Evolutionary conservation across 2,888 invertebrate genomes (phyloP), one percentile per base, ranked within the genome.

Genomic region (Drosophila demipolita): DNA sequence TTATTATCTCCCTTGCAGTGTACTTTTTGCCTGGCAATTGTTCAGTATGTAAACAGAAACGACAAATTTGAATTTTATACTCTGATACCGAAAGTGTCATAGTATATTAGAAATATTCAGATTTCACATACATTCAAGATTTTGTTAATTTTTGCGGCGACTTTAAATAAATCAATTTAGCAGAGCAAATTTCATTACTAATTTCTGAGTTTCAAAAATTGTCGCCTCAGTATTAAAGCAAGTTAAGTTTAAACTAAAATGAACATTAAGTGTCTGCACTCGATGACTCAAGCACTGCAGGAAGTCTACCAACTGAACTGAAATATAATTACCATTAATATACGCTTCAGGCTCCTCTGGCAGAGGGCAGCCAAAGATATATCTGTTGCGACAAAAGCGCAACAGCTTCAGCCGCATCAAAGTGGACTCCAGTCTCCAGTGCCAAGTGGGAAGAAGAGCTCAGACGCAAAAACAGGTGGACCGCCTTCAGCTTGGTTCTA

Each of bases 301-400:
- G 12, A 7, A 11, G 3, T n/a, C 38, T 17, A 5, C 20, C 20
- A 49, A 54, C 12, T 20, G 32, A 67, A 33, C 33, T 45, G 11
- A 50, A 52, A 20, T 15, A 45, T 52, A 55, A 68, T 33, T 52
- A 32, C 42, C n/a, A 50, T 23, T 50, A 68, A 66, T 35, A 58
- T 17, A 23, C 32, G 17, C 60, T 32, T 15, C 0, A 26, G n/a
- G 36, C 26, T 26, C 17, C 11, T 17, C 3, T 23, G 9, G 6
- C 9, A 11, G 17, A 23, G 35, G 35, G 9, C 15, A n/a, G 20
- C 23, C n/a, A 36, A 7, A 11, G 6, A 35, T 35, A 36, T 53
- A 9, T 11, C 2, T 36, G 9, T 20, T 11, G 3, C 11, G 11
- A 32, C 6, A 36, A 20, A 35, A 23, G 36, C 26, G 36, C 50